Evolutionary conservation across 1,140 invertebrate species (phyloP).

Genomic region (Bombus polaris): DNA sequence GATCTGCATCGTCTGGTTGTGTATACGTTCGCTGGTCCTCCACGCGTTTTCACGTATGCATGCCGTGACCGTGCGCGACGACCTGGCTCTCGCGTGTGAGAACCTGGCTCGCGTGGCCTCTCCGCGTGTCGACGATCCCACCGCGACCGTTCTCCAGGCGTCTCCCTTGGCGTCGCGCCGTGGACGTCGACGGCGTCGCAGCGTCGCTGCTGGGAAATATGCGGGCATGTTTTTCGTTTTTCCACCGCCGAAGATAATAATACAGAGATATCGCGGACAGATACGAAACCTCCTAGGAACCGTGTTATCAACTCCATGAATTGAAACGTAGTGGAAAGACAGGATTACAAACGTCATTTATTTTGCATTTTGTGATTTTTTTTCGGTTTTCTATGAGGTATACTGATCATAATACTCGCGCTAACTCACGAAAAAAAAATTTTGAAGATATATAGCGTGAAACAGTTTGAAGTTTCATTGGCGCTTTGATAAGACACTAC

Average conservation of each 20-base stretch:
- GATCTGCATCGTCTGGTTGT: no score
- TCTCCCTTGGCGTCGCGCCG: background rate
- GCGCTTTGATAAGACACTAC: no score
- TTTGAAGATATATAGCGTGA: no score
- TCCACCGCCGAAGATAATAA: background rate
- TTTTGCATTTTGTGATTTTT: no score
- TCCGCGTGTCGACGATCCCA: constrained; percentile 46
- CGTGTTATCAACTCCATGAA: no score
- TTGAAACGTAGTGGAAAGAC: no score
- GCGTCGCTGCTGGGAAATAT: background rate
- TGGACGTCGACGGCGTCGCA: background rate
- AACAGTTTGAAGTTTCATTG: no score
- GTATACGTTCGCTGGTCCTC: background rate
- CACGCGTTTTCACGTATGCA: constrained; percentile 24
- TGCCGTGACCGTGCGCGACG: background rate
- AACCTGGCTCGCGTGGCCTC: constrained; percentile 38
- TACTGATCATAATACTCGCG: no score
- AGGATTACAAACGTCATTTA: no score
- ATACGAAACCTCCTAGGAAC: background rate
- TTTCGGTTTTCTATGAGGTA: no score
- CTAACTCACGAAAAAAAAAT: no score
- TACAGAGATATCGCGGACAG: background rate
- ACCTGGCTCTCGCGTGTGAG: constrained; percentile 45
- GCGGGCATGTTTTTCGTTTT: background rate
- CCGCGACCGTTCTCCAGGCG: constrained; percentile 16